phyloP scores from a whole-genome alignment of 2,888 invertebrate genomes.

The Yponomeuta sedellus region DNA sequence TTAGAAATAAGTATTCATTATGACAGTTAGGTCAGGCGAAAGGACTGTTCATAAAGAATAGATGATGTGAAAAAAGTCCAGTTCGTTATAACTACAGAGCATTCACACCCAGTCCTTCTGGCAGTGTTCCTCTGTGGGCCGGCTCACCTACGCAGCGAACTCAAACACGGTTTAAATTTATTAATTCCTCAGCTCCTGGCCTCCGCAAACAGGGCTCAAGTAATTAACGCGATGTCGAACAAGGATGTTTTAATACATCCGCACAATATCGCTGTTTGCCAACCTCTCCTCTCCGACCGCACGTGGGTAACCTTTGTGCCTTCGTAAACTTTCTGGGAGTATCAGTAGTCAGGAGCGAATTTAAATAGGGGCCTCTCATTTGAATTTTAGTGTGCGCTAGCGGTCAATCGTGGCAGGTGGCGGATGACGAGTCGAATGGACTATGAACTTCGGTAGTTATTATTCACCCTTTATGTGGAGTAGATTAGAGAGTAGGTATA shows the following conservation, averaged over 20 bases:
- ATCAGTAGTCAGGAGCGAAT: not conserved
- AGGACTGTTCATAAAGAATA: too few species aligned
- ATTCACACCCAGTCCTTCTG: not conserved
- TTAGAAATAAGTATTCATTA: too few species aligned
- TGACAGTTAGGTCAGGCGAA: too few species aligned
- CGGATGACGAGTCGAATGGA: not conserved
- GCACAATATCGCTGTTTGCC: conserved; percentile 42
- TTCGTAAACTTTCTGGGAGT: conserved; percentile 6
- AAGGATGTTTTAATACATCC: conserved; percentile 56
- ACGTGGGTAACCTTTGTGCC: conserved; percentile 6
- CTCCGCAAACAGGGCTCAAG: conserved; percentile 56
- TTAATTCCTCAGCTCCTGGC: conserved; percentile 48
- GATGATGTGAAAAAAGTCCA: too few species aligned
- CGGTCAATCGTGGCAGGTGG: not conserved
- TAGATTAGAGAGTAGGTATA: too few species aligned
- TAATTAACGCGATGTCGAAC: conserved; percentile 56
- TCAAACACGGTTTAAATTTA: conserved; percentile 59
- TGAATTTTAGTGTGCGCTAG: not conserved
- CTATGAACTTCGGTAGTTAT: too few species aligned
- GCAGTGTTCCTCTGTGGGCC: not conserved
- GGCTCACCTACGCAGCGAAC: conserved; percentile 43
- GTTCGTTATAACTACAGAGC: too few species aligned
- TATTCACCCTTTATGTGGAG: too few species aligned
- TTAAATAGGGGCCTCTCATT: conserved; percentile 3
- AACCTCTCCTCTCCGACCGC: conserved; percentile 1